Base-by-base conservation (phyloP, 2,888 invertebrate species). In the Limnephilus marmoratus region DNA sequence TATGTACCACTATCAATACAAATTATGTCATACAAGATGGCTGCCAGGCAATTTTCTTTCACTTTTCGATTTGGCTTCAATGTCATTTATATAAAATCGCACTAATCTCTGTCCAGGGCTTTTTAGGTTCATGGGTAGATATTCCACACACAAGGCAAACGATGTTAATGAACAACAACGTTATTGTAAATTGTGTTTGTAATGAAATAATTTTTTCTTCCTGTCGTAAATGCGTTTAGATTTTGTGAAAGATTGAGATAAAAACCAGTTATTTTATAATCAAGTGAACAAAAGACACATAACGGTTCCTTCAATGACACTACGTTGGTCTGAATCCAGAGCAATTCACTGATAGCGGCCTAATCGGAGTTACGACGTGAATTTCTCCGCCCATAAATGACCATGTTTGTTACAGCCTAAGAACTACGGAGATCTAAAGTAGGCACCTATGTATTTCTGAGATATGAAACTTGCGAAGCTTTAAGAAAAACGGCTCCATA, bases 401-500 rank as follows among this genome's bases (percentile, higher is more conserved):
- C 68, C 53, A 53, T 68, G 68, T 68, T 82, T 82, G 34, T 31
- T 34, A 13, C 82, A 68, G 68, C 68, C 29, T 53, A 34, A 24
- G n/a, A n/a, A 34, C 24, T 31, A 15, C 29, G 34, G 24, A 87
- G 53, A 87, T 31, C 86, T 87, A 45, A 45, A 45, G 45, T 45
- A 41, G 41, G 41, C 9, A 41, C 41, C 41, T 2, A 87, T 68
- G 49, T 68, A 87, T 87, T 87, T 68, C 68, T 31, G 12, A 53
- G 87, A 31, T 53, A 68, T 5, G 87, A 31, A 87, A 31, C 18
- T 31, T 53, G 87, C 37, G 31, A 68, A 68, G 87, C 87, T 87
- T 68, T 87, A 15, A 68, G 87, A 68, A 87, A 87, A 87, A 87
- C 29, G 24, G 53, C 87, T 68, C 87, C 87, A 87, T 68, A 87